Percentiles rank a stretch among this genome's conserved stretches.
phyloP scores from a whole-genome alignment of 1,140 invertebrate species.

The Drosophila nebulosa region DNA sequence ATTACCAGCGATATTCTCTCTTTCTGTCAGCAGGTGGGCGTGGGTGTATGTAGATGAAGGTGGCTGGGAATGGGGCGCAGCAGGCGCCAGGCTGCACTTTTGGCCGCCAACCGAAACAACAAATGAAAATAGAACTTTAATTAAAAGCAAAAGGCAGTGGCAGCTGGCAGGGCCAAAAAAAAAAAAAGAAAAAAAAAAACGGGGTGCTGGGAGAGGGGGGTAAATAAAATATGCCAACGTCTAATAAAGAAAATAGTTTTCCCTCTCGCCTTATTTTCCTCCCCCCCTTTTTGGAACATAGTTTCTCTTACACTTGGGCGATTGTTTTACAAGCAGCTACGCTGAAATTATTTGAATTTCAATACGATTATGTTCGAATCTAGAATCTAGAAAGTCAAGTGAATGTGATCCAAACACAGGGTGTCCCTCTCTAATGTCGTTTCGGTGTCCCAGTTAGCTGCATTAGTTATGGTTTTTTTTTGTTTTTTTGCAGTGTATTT shows the following conservation, averaged over 20 bases:
- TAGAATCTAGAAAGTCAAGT: too few relatives aligned
- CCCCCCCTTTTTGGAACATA: too few relatives aligned
- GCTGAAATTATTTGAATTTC: too few relatives aligned
- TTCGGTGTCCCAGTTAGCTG: too few relatives aligned
- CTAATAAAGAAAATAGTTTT: conserved; percentile 54
- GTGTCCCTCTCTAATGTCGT: too few relatives aligned
- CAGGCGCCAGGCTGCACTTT: conserved; percentile 52
- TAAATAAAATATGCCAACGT: conserved; percentile 48
- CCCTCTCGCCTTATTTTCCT: not conserved
- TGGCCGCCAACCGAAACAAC: conserved; percentile 43
- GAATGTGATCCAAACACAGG: too few relatives aligned
- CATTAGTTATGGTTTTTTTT: not conserved
- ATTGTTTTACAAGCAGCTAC: too few relatives aligned
- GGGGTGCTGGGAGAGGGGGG: not conserved
- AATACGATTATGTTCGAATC: too few relatives aligned
- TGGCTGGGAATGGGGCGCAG: conserved; percentile 12
- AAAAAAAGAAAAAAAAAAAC: not conserved
- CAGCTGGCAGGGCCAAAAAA: not conserved
- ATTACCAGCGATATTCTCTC: not conserved
- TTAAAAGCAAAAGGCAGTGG: conserved; percentile 44
- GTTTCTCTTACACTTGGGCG: too few relatives aligned
- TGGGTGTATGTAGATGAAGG: conserved; percentile 2
- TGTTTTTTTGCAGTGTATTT: conserved; percentile 12
- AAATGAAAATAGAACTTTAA: conserved; percentile 76
- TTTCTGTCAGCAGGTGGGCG: conserved; percentile 25